These are phyloP conservation scores for Octomys mimax DNA, from an alignment of 2,797 vertebrate species.

Conservation along the genomic window DNA sequence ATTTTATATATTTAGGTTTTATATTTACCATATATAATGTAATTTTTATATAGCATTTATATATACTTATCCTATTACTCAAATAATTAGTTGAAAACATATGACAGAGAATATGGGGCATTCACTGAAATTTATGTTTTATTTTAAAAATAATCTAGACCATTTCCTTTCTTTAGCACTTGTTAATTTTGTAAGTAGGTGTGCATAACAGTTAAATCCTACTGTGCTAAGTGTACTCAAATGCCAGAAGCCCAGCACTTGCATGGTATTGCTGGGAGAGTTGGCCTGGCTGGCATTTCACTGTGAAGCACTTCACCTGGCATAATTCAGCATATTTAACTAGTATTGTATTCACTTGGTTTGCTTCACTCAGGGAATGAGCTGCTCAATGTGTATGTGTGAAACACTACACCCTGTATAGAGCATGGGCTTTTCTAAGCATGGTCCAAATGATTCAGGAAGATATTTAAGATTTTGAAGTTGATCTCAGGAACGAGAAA, in stretches of 20 bases:
- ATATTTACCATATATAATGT: no score
- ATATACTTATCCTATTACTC: not conserved
- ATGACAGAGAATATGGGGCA: not conserved
- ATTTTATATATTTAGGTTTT: no score
- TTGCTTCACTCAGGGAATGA: not conserved
- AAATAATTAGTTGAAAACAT: conserved; percentile 20
- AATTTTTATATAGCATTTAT: not conserved
- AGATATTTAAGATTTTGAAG: conserved; percentile 1
- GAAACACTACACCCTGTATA: not conserved
- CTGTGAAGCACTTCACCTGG: not conserved
- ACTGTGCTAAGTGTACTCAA: not conserved
- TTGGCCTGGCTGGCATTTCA: not conserved
- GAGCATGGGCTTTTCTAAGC: not conserved
- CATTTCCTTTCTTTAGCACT: not conserved
- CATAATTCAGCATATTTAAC: not conserved
- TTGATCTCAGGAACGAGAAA: not conserved
- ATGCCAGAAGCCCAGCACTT: not conserved
- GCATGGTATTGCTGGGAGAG: not conserved
- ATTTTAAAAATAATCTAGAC: not conserved
- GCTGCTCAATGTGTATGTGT: not conserved
- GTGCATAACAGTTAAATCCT: not conserved
- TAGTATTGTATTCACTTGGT: not conserved
- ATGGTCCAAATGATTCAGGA: not conserved
- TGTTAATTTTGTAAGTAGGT: not conserved
- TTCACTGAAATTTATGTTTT: not conserved